These are phyloP conservation scores for Podocnemis expansa DNA, from an alignment of 2,113 vertebrate genomes.

Conservation along the genomic window DNA sequence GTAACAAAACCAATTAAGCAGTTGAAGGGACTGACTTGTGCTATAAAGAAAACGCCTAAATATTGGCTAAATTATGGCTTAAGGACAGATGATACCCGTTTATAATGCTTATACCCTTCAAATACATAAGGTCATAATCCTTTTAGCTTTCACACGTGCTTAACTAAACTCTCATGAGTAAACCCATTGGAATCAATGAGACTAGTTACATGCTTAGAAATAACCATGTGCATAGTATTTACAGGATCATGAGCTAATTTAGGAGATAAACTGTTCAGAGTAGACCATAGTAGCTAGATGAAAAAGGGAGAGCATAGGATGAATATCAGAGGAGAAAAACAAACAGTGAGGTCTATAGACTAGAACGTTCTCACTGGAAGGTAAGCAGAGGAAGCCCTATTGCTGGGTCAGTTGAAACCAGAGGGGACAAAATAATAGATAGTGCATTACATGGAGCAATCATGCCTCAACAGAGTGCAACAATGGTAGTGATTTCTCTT, in stretches of 20 bases:
- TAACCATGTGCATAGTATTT: background rate
- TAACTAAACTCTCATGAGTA: background rate
- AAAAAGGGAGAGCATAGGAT: background rate
- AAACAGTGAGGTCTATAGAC: background rate
- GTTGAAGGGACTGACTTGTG: background rate
- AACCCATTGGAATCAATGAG: background rate
- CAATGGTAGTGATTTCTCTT: background rate
- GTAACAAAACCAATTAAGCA: background rate
- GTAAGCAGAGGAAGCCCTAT: background rate
- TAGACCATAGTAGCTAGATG: background rate
- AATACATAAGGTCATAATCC: background rate
- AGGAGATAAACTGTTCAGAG: background rate
- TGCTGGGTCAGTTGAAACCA: background rate
- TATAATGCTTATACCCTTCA: background rate
- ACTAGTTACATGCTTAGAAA: background rate
- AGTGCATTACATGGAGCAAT: background rate
- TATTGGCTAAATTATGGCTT: background rate
- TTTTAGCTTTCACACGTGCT: background rate
- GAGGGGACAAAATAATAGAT: background rate
- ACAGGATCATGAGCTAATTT: accelerated
- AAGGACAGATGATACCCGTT: background rate
- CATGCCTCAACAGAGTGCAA: accelerated
- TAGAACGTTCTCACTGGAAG: background rate
- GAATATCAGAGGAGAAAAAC: accelerated
- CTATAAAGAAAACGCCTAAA: conserved; percentile 6